Evolutionary conservation across 2,888 invertebrate species (phyloP), one percentile per base, ranked within the genome.

Genomic region (Lycocerus yunnanus): DNA sequence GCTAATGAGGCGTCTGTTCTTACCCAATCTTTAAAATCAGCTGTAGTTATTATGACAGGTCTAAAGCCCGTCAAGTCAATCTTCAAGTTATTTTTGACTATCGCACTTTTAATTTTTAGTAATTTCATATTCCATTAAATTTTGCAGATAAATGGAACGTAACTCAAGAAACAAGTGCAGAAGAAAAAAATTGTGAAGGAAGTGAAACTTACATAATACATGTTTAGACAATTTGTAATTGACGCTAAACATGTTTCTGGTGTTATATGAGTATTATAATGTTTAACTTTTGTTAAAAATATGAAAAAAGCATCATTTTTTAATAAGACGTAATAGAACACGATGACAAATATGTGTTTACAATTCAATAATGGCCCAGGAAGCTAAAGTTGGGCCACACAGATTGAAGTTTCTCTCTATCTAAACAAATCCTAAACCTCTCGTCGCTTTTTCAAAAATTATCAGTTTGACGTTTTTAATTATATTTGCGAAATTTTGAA

Each of bases 381-480:
- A 80, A 81, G 80, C 75, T 43, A 43, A 43, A 43, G 43, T 43
- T 75, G 60, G 83, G 80, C 83, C 83, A 82, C 83, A 83, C 83
- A 83, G 81, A 82, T 80, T 80, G 83, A 79, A 72, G 80, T 81
- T 82, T 81, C 80, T 80, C 76, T 78, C 82, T 81, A 81, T 84
- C 82, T 82, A 85, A 85, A 85, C 85, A 85, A 84, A 83, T 81
- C 82, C 83, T 84, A 84, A 84, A 85, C 80, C 84, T 82, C 82
- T 85, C 84, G 84, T 83, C 85, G 82, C 83, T 81, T 75, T 69
- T 78, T 80, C 80, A 81, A 84, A 84, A 83, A 83, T 82, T 81
- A 24, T 66, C 27, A 27, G 11, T 21, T 66, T 18, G 13, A 18
- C 11, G 18, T 63, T 63, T 63, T 63, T 63, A 63, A 63, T 63